Evolutionary conservation across 2,113 vertebrate genomes (phyloP).

Genomic region (Reinhardtius hippoglossoides): DNA sequence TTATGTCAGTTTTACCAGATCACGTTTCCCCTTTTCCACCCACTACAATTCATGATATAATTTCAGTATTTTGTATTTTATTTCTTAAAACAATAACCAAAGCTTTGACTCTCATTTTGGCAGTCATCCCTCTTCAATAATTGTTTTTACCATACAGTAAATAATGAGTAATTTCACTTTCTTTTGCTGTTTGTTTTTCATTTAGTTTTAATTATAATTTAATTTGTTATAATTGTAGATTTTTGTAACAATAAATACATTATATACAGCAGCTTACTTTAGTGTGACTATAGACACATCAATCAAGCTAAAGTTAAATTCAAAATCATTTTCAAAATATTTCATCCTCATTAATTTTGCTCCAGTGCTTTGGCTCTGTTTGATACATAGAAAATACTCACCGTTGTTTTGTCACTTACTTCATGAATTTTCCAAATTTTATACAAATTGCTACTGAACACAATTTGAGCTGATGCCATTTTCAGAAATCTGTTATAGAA

Average conservation of each 20-base stretch:
- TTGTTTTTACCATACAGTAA: too few species aligned
- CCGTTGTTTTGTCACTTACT: not conserved
- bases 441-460: not conserved
- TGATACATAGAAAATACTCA: not conserved
- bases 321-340: too few species aligned
- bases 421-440: not conserved
- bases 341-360: too few species aligned
- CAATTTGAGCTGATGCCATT: not conserved
- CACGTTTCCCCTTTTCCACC: not conserved
- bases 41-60: too few species aligned
- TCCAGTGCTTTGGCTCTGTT: too few species aligned
- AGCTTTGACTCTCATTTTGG: not conserved
- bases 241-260: too few species aligned
- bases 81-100: not conserved
- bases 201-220: not conserved
- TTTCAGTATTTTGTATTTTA: too few species aligned
- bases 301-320: too few species aligned
- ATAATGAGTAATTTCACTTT: too few species aligned
- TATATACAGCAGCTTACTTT: too few species aligned
- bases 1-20: not conserved
- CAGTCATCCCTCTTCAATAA: too few species aligned
- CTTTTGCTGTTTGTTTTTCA: not conserved
- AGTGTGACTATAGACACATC: too few species aligned
- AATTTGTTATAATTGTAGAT: not conserved
- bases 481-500: not conserved